A percentile compares a stretch with the other conserved stretches of the same genome.
These are phyloP conservation scores for Dipodomys merriami DNA, from an alignment of 2,113 vertebrate species.

Conservation along the genomic window DNA sequence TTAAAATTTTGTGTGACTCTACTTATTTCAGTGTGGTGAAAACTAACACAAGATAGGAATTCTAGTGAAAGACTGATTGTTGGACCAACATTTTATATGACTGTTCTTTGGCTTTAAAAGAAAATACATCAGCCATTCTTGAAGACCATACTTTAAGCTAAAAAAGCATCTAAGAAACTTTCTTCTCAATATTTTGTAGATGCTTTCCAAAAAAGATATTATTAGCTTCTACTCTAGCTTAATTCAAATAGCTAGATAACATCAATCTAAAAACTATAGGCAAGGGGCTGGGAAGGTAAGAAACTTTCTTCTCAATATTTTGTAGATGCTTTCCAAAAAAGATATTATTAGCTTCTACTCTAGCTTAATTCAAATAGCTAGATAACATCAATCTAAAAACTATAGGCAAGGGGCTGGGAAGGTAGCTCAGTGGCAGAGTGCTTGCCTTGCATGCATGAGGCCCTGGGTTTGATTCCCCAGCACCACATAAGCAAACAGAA, in stretches of 20 bases:
- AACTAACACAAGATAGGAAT: not conserved
- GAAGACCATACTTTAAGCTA: not conserved
- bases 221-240: not conserved
- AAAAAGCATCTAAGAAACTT: not conserved
- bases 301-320: not conserved
- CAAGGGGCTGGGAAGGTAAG: not conserved
- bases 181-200: not conserved
- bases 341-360: not conserved
- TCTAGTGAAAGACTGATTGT: not conserved
- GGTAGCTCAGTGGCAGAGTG: too few relatives aligned
- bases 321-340: not conserved
- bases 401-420: not conserved
- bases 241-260: not conserved
- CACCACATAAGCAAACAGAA: too few relatives aligned
- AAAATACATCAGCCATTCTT: not conserved
- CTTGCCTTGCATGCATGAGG: too few relatives aligned
- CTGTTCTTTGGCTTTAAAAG: conserved; percentile 50
- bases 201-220: not conserved
- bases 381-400: not conserved
- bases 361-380: not conserved
- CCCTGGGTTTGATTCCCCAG: too few relatives aligned
- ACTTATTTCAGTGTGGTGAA: conserved; percentile 10
- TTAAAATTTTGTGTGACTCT: not conserved
- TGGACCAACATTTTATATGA: not conserved
- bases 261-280: conserved; percentile 4